Base-by-base conservation (phyloP, 1,140 invertebrate species). In the Tribolium castaneum region DNA sequence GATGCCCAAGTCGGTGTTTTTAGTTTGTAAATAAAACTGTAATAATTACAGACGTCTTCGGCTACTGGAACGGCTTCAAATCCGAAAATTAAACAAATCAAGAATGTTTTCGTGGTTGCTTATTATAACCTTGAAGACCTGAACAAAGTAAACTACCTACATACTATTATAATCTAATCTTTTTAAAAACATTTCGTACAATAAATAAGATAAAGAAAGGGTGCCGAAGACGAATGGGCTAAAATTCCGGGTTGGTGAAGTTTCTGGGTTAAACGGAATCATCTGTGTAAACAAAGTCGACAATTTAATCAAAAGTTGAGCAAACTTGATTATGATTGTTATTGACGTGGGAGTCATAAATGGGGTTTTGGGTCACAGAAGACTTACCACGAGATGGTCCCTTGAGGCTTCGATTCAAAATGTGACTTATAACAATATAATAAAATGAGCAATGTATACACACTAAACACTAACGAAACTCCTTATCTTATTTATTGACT, bases 401-500 rank as follows among this genome's bases (percentile, higher is more conserved):
- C 30, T 34, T 13, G 59, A n/a, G 34, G 34, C 59, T 22, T 66
- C 59, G 10, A 66, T 66, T 66, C 14, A 66, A 66, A 66, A 35
- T 25, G 30, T 66, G n/a, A 9, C 9, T 52, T 52, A 19, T 35
- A 22, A 66, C 12, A 35, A 66, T 35, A 66, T 66, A 66, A 66
- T 66, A 66, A 66, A 66, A 66, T 35, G 59, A 66, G 34, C 59
- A 66, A 66, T 66, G 59, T 59, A 30, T 66, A 6, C 30, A 66
- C 59, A 66, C 59, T 14, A 39, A 39, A 66, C 59, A 66, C 59
- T 66, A 66, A 66, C 59, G 59, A 66, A 66, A 59, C 54, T 35
- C 45, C 59, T 66, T 66, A 66, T 66, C 59, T 66, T 66, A 12
- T 66, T 66, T 66, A 66, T 66, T 66, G 34, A 66, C 59, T 66